Evolutionary conservation across 2,113 vertebrate species (phyloP), one percentile per base, ranked within the genome.

Genomic region (Collichthys lucidus): DNA sequence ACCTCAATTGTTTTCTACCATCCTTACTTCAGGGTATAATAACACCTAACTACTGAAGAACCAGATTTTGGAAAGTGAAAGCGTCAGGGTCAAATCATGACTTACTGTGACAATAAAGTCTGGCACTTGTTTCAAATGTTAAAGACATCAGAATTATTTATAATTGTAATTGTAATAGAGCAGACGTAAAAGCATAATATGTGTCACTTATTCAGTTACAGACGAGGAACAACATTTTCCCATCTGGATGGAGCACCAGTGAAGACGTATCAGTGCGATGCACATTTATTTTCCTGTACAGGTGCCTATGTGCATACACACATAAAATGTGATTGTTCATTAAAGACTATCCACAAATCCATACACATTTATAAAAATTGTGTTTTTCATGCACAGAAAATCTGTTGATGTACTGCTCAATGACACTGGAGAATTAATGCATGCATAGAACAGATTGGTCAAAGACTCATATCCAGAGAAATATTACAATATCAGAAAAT

Each of bases 71-170:
- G 20, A 82, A 76, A 44, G 9, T 44, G 20, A 67, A 55, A 62
- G 20, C 5, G 0, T 56, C 53, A 22, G 4, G 31, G 20, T 64
- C 24, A 56, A n/a, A 64, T 59, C 52, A 60, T 40, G 15, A 64
- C 52, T 47, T 77, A 55, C 53, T 65, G 47, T 57, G 20, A 60
- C n/a, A 67, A 55, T 62, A 67, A 77, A 29, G 20, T 3, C 24
- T 12, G 10, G 4, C n/a, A 24, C 16, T 19, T 2, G 4, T 76
- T 63, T 24, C 29, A 26, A 11, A 15, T 5, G 2, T 67, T 53
- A 46, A 57, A 63, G 4, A 29, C 16, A 75, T 47, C 20, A 11
- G 4, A 56, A 31, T 44, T 53, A 66, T 11, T 59, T 29, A 59
- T 22, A 8, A 60, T 9, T 40, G 8, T 40, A 40, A 40, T 40